A percentile compares a stretch with the other conserved stretches of the same genome.
These are phyloP conservation scores for Adelges cooleyi DNA, from an alignment of 1,140 invertebrate genomes.

Conservation along the genomic window DNA sequence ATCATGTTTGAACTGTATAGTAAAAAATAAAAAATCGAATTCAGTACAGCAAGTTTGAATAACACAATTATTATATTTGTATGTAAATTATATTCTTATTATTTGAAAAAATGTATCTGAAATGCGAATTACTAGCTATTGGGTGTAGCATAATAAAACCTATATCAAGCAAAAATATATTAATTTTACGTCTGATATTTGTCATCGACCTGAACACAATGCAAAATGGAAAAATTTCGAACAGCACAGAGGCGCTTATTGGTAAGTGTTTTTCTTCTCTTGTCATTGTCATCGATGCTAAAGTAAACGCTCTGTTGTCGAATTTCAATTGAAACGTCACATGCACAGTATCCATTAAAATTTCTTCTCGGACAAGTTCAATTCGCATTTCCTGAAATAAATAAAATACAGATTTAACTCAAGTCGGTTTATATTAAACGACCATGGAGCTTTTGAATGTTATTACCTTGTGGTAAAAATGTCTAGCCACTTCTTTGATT, in stretches of 20 bases:
- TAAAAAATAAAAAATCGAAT: conserved; percentile 17
- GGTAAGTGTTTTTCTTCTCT: conserved; percentile 75
- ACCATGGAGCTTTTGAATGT: no score
- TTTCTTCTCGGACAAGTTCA: conserved; percentile 71
- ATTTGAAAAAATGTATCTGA: no score
- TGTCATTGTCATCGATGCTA: conserved; percentile 67
- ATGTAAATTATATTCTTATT: no score
- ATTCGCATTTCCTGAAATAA: conserved; percentile 78
- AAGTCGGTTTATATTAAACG: no score
- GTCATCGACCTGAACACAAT: conserved; percentile 76
- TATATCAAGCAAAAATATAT: conserved; percentile 7
- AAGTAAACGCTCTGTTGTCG: conserved; percentile 78
- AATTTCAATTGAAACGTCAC: conserved; percentile 88
- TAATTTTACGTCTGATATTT: conserved; percentile 28
- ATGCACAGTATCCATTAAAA: conserved; percentile 80
- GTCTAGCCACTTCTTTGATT: conserved; percentile 59
- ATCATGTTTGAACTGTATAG: conserved; percentile 70
- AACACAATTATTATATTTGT: no score
- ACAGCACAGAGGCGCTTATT: conserved; percentile 75
- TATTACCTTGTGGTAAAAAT: conserved; percentile 34
- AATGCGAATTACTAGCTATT: no score
- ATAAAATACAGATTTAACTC: not conserved
- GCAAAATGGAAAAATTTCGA: conserved; percentile 96
- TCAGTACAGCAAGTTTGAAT: not conserved
- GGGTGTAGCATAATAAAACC: no score